Base-by-base conservation (phyloP, 1,140 invertebrate genomes). In the Caenorhabditis latens region DNA sequence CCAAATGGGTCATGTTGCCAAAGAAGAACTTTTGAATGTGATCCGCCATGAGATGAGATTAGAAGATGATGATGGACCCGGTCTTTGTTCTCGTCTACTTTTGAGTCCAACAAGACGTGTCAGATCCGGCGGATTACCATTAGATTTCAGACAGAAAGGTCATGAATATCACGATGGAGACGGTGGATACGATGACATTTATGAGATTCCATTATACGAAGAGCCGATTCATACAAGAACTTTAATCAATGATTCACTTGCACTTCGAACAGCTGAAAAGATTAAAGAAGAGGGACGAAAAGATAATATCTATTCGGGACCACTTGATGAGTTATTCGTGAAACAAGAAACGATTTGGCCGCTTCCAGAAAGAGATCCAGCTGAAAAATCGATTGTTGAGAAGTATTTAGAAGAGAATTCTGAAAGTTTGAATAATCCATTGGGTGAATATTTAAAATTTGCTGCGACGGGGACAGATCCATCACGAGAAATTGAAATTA, bases 181-280 rank as follows among this genome's bases (percentile, higher is more conserved):
- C 14, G 84, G 67, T 5, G 84, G 67, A 42, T 57, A n/a, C 14
- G 84, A 85, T 48, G 84, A 84, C 40, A 19, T 79, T 50, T 85
- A 85, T 67, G 58, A 58, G 84, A 75, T 85, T n/a, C 84, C 84
- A 24, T 40, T 85, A 14, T 85, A 85, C 24, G 84, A 85, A 32
- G 84, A 85, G 32, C 46, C 84, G 4, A 79, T 58, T n/a, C 46
- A 53, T 21, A 75, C 84, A 0, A 19, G 84, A n/a, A 58, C 24
- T 32, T 50, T 85, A 6, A 85, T 85, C 50, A 53, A 53, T 13
- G 63, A 65, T 9, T 67, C 63, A 13, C 53, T 85, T 7, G 63
- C 42, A 57, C 48, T 58, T 42, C 53, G 84, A 40, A 85, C 84
- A 11, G 84, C 71, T 16, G 50, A 85, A 57, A 50, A 85, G n/a